Base-by-base conservation (phyloP, 2,888 invertebrate species). In the Thelaira solivaga region DNA sequence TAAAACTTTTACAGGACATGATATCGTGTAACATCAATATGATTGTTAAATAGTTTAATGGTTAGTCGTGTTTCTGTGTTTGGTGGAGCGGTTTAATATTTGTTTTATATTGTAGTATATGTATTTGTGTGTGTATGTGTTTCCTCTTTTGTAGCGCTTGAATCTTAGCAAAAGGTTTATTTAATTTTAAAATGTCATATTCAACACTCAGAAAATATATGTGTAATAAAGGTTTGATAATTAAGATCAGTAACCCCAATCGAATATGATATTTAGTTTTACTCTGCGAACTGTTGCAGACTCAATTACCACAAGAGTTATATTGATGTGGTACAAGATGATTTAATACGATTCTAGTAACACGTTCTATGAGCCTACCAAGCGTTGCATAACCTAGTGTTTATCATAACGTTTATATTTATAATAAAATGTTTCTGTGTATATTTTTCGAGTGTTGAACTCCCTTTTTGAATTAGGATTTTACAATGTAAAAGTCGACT, bases 1-100 rank as follows among this genome's bases (percentile, higher is more conserved):
- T 76, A 51, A 64, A 69, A 59, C 76, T 57, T 69, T 69, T 69
- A 69, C 69, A 69, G 18, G 34, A 26, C 26, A 49, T 41, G 64
- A 51, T 64, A 76, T 64, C 55, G 18, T 64, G 26, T 55, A 49
- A 26, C 76, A 69, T 59, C 69, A 45, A 64, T 59, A 49, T 64
- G 64, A 69, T 51, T 59, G 64, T 43, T 76, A 64, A 69, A 69
- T 59, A 64, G 57, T 43, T 43, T 57, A 13, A 55, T 59, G 57
- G 49, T 59, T 13, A 22, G 29, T 49, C 11, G 47, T 16, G n/a
- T n/a, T n/a, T n/a, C 8, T 7, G 34, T 13, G 22, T n/a, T n/a
- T 47, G 24, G 47, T 24, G 6, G 47, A n/a, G n/a, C 22, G 59
- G 31, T 31, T 43, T n/a, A 26, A 36, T 65, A 29, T 55, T 41